Evolutionary conservation across 2,797 vertebrate genomes (phyloP), one percentile per base, ranked within the genome.

Genomic region (Alcedo quadribrachys): DNA sequence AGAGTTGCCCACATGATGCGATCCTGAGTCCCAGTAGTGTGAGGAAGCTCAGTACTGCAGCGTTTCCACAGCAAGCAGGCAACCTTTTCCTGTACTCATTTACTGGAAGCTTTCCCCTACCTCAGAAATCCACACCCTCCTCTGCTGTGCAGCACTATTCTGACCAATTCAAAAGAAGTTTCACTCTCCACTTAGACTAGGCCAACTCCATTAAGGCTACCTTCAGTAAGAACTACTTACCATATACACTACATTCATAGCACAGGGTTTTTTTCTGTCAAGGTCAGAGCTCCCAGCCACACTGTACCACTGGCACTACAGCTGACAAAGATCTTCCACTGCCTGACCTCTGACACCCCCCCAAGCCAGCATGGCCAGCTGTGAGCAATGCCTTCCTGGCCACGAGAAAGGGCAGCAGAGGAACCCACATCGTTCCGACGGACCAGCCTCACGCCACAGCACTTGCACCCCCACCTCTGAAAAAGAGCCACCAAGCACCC

Each of bases 381-480:
- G 8, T 45, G 66, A 90, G 81, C 74, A 71, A 28, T 28, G 42
- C 10, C 40, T 35, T 33, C 62, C 81, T 78, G 54, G 35, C 17
- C 4, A 2, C 1, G 19, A 21, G 4, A n/a, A 63, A 58, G 27
- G 24, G 50, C 75, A 63, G 28, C 21, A 1, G 21, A 86, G 32
- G 77, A 83, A 40, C 25, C 16, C 4, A 2, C 1, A 1, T 3
- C 2, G 6, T 5, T 20, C 57, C 7, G 25, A 57, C 0, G 1
- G 60, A 76, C 24, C 30, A 16, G 40, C 37, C 45, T 43, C 43
- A 43, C 4, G 18, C 8, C 43, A 43, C 43, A 43, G 43, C 43
- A 43, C 43, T 43, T 43, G 18, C 43, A 43, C 43, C 43, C 43
- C 43, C 43, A 19, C 43, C 43, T 43, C 43, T 43, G 43, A 43